Conservation (phyloP, 2,888 invertebrate species). For the Mythimna albipuncta region DNA sequence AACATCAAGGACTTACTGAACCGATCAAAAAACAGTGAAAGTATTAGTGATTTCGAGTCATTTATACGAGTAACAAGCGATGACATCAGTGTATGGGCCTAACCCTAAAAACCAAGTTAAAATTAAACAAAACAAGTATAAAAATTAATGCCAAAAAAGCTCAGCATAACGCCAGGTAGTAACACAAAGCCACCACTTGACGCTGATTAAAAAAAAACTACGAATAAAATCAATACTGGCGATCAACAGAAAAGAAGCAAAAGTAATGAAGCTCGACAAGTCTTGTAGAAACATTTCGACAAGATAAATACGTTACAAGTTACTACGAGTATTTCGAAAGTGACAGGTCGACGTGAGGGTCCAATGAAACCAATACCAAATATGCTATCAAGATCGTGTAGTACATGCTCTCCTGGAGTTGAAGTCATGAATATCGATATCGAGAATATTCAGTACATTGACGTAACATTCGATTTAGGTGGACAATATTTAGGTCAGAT, state of each 20-base stretch:
- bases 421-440: conserved; percentile 21
- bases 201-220: too few species aligned
- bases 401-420: conserved; percentile 12
- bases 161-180: too few species aligned
- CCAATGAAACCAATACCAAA: conserved; percentile 16
- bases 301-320: neutral
- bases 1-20: too few species aligned
- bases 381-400: conserved; percentile 20
- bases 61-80: too few species aligned
- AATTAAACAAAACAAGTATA: too few species aligned
- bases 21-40: too few species aligned
- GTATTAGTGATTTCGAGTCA: too few species aligned
- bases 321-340: neutral
- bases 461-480: conserved; percentile 5
- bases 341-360: conserved; percentile 14
- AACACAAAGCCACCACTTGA: too few species aligned
- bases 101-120: too few species aligned
- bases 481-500: neutral
- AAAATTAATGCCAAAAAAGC: too few species aligned
- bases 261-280: neutral
- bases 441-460: conserved; percentile 21
- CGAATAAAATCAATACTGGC: too few species aligned
- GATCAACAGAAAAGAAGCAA: neutral
- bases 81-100: too few species aligned
- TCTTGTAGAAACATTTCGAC: neutral